Base-by-base conservation (phyloP, 2,113 vertebrate genomes). In the Rhipidura dahli region DNA sequence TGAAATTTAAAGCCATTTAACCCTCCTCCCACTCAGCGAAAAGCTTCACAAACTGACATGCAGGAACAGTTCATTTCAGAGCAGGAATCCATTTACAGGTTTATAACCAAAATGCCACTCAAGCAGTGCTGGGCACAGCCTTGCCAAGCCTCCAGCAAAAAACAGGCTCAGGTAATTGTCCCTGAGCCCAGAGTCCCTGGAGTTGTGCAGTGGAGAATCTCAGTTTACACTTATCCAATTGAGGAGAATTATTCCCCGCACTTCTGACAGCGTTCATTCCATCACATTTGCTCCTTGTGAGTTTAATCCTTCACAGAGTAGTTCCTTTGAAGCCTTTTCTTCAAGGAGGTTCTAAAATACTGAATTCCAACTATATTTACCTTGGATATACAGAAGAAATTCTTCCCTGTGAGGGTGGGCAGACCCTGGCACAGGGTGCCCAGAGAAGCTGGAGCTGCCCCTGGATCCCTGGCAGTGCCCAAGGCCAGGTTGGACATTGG, bases 331-430 rank as follows among this genome's bases (percentile, higher is more conserved):
- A 56, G 30, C 66, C 47, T 57, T 20, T 50, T 81, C 54, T 61
- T 75, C 15, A 75, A 66, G 45, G 28, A 81, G 24, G 13, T n/a
- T 50, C 57, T 45, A 40, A 57, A 72, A 28, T 17, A 83, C 1
- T 7, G 3, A 51, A 44, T 86, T 76, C 18, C 44, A 49, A 14
- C n/a, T 35, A 5, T 40, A 27, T 77, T 61, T 69, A 49, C 30
- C 35, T 0, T 63, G 54, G 15, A 63, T 56, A 56, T 17, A 56
- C 26, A 35, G 35, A 63, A 69, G 35, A 4, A 83, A 76, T 77
- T 24, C 3, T 24, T 31, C 18, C 12, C 49, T 83, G 56, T 0
- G 40, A 83, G 47, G 24, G 14, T 61, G 63, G 13, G 5, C 0
- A 82, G 44, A 45, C 20, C 49, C 39, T 75, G 69, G 61, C 45